phyloP scores from a whole-genome alignment of 2,113 vertebrate species.

The Microtus oregoni region DNA sequence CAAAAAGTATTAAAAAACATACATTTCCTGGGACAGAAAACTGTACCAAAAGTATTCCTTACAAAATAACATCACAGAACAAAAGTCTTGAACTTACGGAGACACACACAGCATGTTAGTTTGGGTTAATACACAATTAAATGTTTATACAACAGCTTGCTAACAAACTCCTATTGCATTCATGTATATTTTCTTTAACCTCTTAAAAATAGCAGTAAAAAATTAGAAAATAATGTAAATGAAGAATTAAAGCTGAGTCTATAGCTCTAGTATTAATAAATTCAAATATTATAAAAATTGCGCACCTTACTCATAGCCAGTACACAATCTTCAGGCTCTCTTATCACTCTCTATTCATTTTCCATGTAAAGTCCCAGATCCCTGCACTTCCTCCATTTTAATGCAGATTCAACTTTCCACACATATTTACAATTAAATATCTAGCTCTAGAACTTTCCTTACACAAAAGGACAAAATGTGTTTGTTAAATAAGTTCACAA shows the following conservation, averaged over 20 bases:
- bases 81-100: constrained; percentile 49
- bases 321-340: constrained; percentile 48
- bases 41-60: constrained; percentile 73
- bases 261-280: constrained; percentile 76
- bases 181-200: constrained; percentile 49
- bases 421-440: constrained; percentile 81
- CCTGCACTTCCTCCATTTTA: constrained; percentile 69
- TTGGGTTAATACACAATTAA: constrained; percentile 50
- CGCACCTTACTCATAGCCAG: constrained; percentile 59
- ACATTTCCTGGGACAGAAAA: constrained; percentile 66
- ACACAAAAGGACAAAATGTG: constrained; percentile 54
- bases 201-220: constrained; percentile 82
- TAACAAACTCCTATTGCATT: constrained; percentile 66
- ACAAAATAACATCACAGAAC: constrained; percentile 71
- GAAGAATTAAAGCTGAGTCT: constrained; percentile 74
- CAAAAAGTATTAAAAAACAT: constrained; percentile 76
- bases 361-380: constrained; percentile 46
- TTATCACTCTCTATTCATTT: constrained; percentile 1
- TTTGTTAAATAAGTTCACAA: constrained; percentile 79
- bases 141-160: constrained; percentile 53
- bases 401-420: constrained; percentile 56
- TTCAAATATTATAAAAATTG: constrained; percentile 74
- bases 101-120: constrained; percentile 52
- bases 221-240: constrained; percentile 81
- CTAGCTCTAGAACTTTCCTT: constrained; percentile 69